Evolutionary conservation across 2,888 invertebrate species (phyloP).

Genomic region (Cephus nigrinus): DNA sequence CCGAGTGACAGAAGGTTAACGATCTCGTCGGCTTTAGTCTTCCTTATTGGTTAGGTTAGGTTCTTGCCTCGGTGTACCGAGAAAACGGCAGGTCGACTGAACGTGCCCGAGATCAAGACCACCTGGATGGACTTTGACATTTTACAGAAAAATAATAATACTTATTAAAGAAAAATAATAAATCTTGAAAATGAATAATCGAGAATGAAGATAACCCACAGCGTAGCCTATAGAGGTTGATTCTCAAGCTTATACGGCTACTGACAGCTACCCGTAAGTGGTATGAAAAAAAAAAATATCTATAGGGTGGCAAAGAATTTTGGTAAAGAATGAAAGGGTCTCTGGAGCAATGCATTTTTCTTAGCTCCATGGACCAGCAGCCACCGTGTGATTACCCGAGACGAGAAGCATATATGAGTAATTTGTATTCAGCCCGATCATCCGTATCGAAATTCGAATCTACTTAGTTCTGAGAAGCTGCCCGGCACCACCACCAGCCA

Average conservation of each 20-base stretch:
- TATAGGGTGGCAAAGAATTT: conserved; percentile 5
- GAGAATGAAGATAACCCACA: neutral
- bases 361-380: conserved; percentile 57
- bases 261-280: neutral
- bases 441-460: conserved; percentile 67
- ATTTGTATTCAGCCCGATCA: conserved; percentile 67
- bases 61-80: neutral
- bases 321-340: conserved; percentile 37
- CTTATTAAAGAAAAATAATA: neutral
- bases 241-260: neutral
- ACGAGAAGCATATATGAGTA: conserved; percentile 64
- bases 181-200: neutral
- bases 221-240: neutral
- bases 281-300: neutral
- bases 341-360: conserved; percentile 54
- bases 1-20: neutral
- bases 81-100: neutral
- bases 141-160: neutral
- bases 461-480: conserved; percentile 66
- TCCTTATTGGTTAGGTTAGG: neutral
- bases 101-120: neutral
- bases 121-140: neutral
- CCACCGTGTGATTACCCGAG: conserved; percentile 65
- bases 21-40: neutral
- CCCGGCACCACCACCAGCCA: conserved; percentile 9